Base-by-base conservation (phyloP, 2,888 invertebrate genomes). In the Calameuta pallipes region DNA sequence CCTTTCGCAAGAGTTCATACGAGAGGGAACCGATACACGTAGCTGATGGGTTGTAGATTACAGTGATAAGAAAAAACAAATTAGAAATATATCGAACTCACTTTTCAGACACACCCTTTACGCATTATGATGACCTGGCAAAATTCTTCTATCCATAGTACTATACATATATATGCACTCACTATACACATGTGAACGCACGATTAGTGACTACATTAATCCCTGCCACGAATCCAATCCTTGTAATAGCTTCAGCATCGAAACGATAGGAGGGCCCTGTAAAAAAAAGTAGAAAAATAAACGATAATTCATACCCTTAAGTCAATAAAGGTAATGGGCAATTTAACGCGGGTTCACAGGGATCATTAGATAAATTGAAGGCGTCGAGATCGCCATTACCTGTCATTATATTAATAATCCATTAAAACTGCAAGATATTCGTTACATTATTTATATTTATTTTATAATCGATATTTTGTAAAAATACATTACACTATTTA, bases 261-360 rank as follows among this genome's bases (percentile, higher is more conserved):
- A 71, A 71, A 71, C 56, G 9, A 56, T 56, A 23, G 34, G 71
- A 34, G 71, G 71, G 71, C 15, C 33, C 31, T 31, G 23, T 71
- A 31, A 70, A 71, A 30, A 12, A 30, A 31, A 9, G 12, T 6
- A n/a, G 1, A 71, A 33, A 71, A 71, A 34, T 31, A 33, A 70
- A 12, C 31, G 33, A 34, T 6, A 31, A 77, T 78, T 77, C 75
- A 75, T 69, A 81, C 81, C 80, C 80, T 76, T 80, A 74, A 81
- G 83, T 82, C 82, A 85, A 85, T 84, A 86, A 86, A 77, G 82
- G 81, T 87, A 87, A 87, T 84, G 79, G 83, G 70, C 80, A 85
- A 84, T 85, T 87, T 85, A 80, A 78, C 75, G 78, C 76, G 75
- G 78, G 80, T 73, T 75, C 77, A 78, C 78, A 70, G 75, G 36